Percentiles rank a stretch among this genome's conserved stretches.
Conservation (phyloP, 1,140 invertebrate genomes). For the Scaptomyza hsui region DNA sequence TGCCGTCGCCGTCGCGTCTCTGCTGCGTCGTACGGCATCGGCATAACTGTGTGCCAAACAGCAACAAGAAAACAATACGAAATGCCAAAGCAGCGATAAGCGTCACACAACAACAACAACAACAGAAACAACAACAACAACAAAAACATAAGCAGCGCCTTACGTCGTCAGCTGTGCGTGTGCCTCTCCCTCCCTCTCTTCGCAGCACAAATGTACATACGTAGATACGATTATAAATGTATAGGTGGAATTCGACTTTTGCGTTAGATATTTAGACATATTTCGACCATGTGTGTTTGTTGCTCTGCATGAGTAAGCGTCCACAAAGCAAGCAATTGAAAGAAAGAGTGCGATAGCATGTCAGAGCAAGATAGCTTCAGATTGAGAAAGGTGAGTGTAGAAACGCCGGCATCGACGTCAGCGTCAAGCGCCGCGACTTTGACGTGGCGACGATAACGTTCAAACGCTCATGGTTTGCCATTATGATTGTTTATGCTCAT, state of each 20-base stretch:
- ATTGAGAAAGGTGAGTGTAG: conserved; percentile 26
- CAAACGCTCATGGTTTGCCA: conserved; percentile 33
- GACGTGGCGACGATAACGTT: conserved; percentile 62
- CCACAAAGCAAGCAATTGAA: not conserved
- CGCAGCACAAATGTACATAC: not conserved
- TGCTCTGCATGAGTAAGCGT: conserved; percentile 32
- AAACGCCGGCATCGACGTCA: conserved; percentile 44
- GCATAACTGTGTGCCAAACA: conserved; percentile 57
- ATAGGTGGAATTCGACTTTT: conserved; percentile 23
- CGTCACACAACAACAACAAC: conserved; percentile 28
- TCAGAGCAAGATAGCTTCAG: not conserved
- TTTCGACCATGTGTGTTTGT: conserved; percentile 26
- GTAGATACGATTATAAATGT: not conserved
- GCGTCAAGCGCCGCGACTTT: conserved; percentile 57
- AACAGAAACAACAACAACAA: conserved; percentile 8
- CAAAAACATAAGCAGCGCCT: conserved; percentile 12
- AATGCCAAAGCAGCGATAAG: conserved; percentile 41
- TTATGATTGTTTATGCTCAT: conserved; percentile 23
- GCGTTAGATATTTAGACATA: conserved; percentile 47
- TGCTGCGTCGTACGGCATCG: conserved; percentile 51
- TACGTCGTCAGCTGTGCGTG: conserved; percentile 22
- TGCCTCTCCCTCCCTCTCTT: not conserved
- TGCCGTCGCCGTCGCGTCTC: conserved; percentile 33
- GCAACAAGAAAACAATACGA: conserved; percentile 8
- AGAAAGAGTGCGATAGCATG: not conserved